phyloP scores from a whole-genome alignment of 2,888 invertebrate genomes.

The Sussaba pulchella region DNA sequence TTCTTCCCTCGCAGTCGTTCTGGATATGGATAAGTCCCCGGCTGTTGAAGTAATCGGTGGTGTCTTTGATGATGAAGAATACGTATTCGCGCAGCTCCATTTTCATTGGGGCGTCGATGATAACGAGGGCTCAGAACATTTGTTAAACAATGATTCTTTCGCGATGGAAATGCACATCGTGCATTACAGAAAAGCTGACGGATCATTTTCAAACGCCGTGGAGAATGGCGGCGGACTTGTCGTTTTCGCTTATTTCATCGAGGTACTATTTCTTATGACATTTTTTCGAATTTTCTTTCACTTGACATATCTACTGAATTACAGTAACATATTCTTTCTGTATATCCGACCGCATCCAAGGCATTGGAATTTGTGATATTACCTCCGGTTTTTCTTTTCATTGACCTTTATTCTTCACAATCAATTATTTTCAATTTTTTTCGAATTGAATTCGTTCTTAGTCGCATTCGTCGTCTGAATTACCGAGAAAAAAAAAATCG shows the following conservation, averaged over 20 bases:
- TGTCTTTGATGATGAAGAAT: conserved; percentile 87
- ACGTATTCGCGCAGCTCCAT: conserved; percentile 91
- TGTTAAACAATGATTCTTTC: conserved; percentile 88
- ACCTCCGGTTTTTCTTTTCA: too few species aligned
- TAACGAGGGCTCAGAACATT: conserved; percentile 92
- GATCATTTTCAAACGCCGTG: conserved; percentile 87
- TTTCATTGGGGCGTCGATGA: conserved; percentile 94
- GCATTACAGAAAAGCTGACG: conserved; percentile 89
- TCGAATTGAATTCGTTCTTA: background rate
- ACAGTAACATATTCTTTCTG: too few species aligned
- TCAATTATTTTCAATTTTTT: background rate
- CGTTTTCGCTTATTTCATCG: conserved; percentile 92
- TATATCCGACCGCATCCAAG: too few species aligned
- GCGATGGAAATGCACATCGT: conserved; percentile 93
- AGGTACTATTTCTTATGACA: conserved; percentile 87
- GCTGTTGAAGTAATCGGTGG: conserved; percentile 88
- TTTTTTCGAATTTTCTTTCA: background rate
- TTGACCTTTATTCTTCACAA: background rate
- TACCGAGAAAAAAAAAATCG: too few species aligned
- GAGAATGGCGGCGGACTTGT: conserved; percentile 90
- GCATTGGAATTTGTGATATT: too few species aligned
- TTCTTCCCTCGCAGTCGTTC: conserved; percentile 85
- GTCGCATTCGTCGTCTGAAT: background rate
- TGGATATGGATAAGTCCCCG: conserved; percentile 86
- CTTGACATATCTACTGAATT: too few species aligned